phyloP scores from a whole-genome alignment of 2,888 invertebrate genomes.

The Magallana nippona region DNA sequence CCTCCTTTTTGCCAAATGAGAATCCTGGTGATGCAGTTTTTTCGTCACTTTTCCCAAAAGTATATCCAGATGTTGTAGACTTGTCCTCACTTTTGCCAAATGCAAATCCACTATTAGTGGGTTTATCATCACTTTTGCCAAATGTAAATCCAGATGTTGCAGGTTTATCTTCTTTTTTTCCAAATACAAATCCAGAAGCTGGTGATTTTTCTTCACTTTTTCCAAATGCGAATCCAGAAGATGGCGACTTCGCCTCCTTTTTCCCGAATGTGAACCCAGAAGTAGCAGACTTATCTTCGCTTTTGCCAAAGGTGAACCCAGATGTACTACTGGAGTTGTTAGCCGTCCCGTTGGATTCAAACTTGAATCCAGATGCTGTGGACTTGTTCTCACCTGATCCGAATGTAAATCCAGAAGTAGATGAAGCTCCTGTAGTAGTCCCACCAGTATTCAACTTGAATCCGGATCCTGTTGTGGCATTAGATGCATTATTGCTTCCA shows the following conservation, averaged over 20 bases:
- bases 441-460: not conserved
- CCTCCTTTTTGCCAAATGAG: slow-evolving; percentile 17
- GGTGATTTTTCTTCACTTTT: too few relatives aligned
- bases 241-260: too few relatives aligned
- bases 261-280: not conserved
- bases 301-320: not conserved
- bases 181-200: too few relatives aligned
- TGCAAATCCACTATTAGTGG: too few relatives aligned
- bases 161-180: too few relatives aligned
- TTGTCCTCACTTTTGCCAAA: not conserved
- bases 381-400: slow-evolving; percentile 14
- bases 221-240: too few relatives aligned
- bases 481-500: slow-evolving; percentile 25
- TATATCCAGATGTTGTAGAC: not conserved
- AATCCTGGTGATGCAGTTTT: slow-evolving; percentile 19
- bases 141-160: too few relatives aligned
- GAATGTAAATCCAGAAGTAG: not conserved
- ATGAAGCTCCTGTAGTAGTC: slow-evolving; percentile 37
- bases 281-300: not conserved
- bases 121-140: too few relatives aligned
- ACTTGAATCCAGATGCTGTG: not conserved
- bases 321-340: not conserved
- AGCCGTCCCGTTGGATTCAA: not conserved
- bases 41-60: not conserved
- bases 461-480: slow-evolving; percentile 34